Conservation (phyloP, 1,140 invertebrate genomes). For the Euborellia annulipes region DNA sequence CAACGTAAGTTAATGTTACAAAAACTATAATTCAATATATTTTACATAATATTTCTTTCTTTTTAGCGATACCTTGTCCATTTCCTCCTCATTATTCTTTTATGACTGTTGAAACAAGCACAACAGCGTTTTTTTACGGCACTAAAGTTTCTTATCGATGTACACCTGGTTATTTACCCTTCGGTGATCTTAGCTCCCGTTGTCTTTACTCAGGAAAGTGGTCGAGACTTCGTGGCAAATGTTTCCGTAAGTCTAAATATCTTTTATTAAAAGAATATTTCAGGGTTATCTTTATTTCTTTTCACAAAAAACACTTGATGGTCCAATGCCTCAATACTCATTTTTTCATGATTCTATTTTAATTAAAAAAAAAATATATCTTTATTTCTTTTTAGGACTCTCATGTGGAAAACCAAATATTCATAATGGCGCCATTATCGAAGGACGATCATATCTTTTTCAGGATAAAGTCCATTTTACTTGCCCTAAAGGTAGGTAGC, state of each 20-base stretch:
- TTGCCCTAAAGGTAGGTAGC: constrained; percentile 28
- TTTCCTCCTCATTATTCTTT: constrained; percentile 20
- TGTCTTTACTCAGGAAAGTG: constrained; percentile 36
- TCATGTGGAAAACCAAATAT: constrained; percentile 24
- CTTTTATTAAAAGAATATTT: too few species aligned
- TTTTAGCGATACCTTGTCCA: constrained; percentile 24
- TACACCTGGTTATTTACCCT: constrained; percentile 28
- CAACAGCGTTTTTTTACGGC: constrained; percentile 25
- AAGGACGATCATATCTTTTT: constrained; percentile 32
- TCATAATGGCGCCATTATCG: constrained; percentile 22
- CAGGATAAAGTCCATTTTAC: constrained; percentile 28
- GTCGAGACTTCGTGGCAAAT: constrained; percentile 35
- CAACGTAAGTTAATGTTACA: constrained; percentile 23
- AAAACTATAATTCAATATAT: background rate
- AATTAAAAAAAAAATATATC: too few species aligned
- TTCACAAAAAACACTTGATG: too few species aligned
- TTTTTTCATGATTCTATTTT: too few species aligned
- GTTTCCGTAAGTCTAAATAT: constrained; percentile 35
- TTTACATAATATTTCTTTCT: too few species aligned
- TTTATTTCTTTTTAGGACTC: constrained; percentile 23
- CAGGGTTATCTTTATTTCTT: too few species aligned
- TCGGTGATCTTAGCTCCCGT: constrained; percentile 29
- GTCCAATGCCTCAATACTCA: too few species aligned
- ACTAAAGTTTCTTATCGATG: constrained; percentile 31
- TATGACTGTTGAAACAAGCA: constrained; percentile 11